Evolutionary conservation across 1,140 invertebrate genomes (phyloP), one percentile per base, ranked within the genome.

Genomic region (Leptinotarsa texana): DNA sequence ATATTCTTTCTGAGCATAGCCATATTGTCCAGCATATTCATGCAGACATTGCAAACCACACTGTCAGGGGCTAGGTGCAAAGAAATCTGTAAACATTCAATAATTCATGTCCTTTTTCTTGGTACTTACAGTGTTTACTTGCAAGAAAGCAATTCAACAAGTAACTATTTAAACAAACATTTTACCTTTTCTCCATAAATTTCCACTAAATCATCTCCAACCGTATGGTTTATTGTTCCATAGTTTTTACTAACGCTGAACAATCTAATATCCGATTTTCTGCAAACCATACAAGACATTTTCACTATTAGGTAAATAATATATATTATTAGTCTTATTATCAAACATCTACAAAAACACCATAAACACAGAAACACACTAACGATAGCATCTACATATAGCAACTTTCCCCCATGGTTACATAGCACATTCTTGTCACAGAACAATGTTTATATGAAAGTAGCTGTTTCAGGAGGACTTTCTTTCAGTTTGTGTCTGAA

Each of bases 101-200:
- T 18, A 57, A 15, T 17, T 57, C 2, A 18, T 42, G 3, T 11
- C 8, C 8, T 42, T 42, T 42, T 11, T 42, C 27, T 33, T 33
- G 27, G 33, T 42, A 42, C 33, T 11, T 42, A 11, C 33, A 42
- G 33, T 42, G 33, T 11, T 33, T 57, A 17, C n/a, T 57, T n/a
- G 11, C 13, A 5, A 18, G 4, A 57, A 57, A 57, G 6, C 51
- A 57, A 57, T 15, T 4, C 15, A 57, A 57, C 51, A n/a, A 5
- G n/a, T 13, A 57, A 57, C 33, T 42, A 42, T 11, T 11, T 11
- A 42, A 42, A 42, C 33, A 57, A 57, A 57, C 51, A 57, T 57
- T 57, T 65, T 8, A 65, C 63, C 63, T 65, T 65, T n/a, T 65
- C 63, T 33, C 63, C 63, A 65, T 65, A 65, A 18, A 65, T 65